These are phyloP conservation scores for Mechanitis mazaeus DNA, from an alignment of 2,888 invertebrate species.

Conservation along the genomic window DNA sequence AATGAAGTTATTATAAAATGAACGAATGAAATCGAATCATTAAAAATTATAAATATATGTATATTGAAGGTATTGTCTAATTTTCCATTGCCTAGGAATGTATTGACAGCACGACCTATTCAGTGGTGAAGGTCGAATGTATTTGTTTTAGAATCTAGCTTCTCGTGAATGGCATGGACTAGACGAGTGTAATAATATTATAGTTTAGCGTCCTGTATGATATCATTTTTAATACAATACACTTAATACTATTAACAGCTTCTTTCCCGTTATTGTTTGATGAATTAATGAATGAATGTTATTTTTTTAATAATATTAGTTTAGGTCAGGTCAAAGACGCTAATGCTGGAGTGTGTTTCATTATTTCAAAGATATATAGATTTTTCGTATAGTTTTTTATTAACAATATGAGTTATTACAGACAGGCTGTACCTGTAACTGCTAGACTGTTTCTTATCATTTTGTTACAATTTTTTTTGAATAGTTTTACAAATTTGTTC, in stretches of 20 bases:
- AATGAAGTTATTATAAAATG: neutral
- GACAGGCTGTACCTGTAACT: too few relatives aligned
- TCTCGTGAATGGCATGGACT: conserved; percentile 35
- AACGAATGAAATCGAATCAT: too few relatives aligned
- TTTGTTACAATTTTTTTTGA: too few relatives aligned
- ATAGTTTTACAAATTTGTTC: too few relatives aligned
- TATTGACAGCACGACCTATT: conserved; percentile 36
- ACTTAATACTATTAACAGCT: neutral
- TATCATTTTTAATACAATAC: conserved; percentile 24
- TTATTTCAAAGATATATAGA: too few relatives aligned
- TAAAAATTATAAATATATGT: too few relatives aligned
- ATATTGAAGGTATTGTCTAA: conserved; percentile 3
- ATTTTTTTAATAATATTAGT: too few relatives aligned
- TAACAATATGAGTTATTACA: too few relatives aligned
- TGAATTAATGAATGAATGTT: neutral
- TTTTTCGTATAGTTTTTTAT: too few relatives aligned
- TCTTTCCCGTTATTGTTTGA: neutral
- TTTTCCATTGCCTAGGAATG: conserved; percentile 31
- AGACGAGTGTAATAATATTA: conserved; percentile 38
- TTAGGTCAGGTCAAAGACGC: too few relatives aligned
- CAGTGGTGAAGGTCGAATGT: conserved; percentile 35
- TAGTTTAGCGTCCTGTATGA: conserved; percentile 31
- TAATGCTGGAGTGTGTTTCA: too few relatives aligned
- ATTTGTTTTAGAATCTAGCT: conserved; percentile 39
- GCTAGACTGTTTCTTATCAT: too few relatives aligned